phyloP scores from a whole-genome alignment of 2,888 invertebrate species.

The Erynnis tages region DNA sequence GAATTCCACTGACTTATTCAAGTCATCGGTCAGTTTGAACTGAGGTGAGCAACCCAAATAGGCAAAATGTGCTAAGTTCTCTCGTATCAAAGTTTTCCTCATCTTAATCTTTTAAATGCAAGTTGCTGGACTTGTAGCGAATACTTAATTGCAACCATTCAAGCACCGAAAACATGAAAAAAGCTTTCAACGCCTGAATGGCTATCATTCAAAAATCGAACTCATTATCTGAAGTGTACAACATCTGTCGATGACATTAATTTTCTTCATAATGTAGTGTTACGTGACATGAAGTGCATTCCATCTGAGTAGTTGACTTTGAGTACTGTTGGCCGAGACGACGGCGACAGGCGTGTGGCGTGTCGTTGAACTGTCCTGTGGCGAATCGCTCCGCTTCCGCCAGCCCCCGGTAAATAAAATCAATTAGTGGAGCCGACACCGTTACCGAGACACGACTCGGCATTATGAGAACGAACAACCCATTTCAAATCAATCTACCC shows the following conservation, averaged over 20 bases:
- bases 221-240: conserved; percentile 19
- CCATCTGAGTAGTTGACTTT: conserved; percentile 35
- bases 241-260: conserved; percentile 23
- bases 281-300: conserved; percentile 50
- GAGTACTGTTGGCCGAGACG: conserved; percentile 40
- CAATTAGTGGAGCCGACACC: conserved; percentile 56
- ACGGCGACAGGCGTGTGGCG: conserved; percentile 33
- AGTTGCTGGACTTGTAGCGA: no score
- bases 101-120: no score
- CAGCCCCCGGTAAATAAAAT: conserved; percentile 60
- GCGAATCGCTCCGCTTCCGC: conserved; percentile 64
- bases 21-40: no score
- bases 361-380: conserved; percentile 70
- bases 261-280: conserved; percentile 30
- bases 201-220: conserved; percentile 3
- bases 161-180: no score
- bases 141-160: no score
- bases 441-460: conserved; percentile 42
- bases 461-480: conserved; percentile 34
- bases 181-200: not conserved
- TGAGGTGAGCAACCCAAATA: no score
- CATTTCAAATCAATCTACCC: conserved; percentile 8
- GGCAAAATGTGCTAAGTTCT: no score
- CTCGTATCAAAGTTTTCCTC: no score
- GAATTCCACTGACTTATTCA: no score